Evolutionary conservation across 2,888 invertebrate species (phyloP).

Genomic region (Cheilosia vulpina): DNA sequence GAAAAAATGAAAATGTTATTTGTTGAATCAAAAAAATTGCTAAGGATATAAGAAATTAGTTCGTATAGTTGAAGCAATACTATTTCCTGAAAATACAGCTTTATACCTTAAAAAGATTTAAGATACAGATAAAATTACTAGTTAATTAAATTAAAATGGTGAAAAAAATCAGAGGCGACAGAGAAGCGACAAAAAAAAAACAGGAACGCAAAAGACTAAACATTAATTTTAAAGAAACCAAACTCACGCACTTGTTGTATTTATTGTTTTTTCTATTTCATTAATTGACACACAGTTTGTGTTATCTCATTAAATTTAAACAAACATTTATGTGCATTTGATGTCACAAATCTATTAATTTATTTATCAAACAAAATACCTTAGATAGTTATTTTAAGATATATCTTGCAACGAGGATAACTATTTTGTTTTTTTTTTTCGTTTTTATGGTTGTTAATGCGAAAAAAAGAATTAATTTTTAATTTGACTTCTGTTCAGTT

Average conservation of each 20-base stretch:
- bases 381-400: conserved; percentile 50
- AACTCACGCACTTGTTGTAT: conserved; percentile 40
- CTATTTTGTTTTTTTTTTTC: not conserved
- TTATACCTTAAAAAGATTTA: conserved; percentile 46
- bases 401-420: conserved; percentile 53
- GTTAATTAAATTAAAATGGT: conserved; percentile 27
- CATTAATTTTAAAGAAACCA: conserved; percentile 33
- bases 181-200: conserved; percentile 23
- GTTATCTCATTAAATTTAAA: conserved; percentile 22
- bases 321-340: not conserved
- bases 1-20: conserved; percentile 19
- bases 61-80: conserved; percentile 59
- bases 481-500: conserved; percentile 15
- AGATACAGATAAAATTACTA: conserved; percentile 40
- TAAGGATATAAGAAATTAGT: conserved; percentile 8
- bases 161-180: not conserved
- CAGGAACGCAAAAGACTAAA: conserved; percentile 62
- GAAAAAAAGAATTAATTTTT: conserved; percentile 9
- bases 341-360: conserved; percentile 21
- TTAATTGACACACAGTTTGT: conserved; percentile 3
- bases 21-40: conserved; percentile 1
- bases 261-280: conserved; percentile 13
- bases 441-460: conserved; percentile 29
- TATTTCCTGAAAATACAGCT: conserved; percentile 46
- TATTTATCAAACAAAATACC: conserved; percentile 14